Percentiles rank a stretch among this genome's conserved stretches.
Conservation (phyloP, 35 echinoderm and acorn worm species). For the Ophioderma brevispina region DNA sequence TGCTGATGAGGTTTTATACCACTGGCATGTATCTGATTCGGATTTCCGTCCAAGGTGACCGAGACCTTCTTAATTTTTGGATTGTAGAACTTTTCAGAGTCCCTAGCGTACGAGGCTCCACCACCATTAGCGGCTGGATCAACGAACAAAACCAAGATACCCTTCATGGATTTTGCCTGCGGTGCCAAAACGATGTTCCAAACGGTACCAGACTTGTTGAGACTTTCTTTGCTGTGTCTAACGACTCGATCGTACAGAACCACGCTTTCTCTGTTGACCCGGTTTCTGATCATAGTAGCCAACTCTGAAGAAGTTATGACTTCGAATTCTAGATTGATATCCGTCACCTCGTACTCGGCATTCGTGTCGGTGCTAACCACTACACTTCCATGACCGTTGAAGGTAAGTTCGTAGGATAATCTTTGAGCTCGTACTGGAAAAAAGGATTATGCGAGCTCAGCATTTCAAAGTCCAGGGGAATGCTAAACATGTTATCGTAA, state of each 20-base stretch:
- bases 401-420: not conserved
- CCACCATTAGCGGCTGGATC: constrained; percentile 13
- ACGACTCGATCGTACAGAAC: constrained; percentile 28
- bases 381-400: not conserved
- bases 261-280: not conserved
- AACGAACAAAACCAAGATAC: constrained; percentile 40
- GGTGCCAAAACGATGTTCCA: constrained; percentile 38
- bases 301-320: not conserved
- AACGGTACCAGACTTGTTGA: constrained; percentile 20
- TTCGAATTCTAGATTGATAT: constrained; percentile 40
- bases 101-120: constrained; percentile 11
- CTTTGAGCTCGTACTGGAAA: not conserved
- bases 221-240: constrained; percentile 17
- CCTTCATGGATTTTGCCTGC: constrained; percentile 42
- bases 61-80: constrained; percentile 33
- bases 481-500: not conserved
- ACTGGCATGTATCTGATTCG: constrained; percentile 32
- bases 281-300: constrained; percentile 28
- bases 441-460: constrained; percentile 4
- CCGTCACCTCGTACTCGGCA: not conserved
- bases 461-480: constrained; percentile 18
- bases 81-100: constrained; percentile 26
- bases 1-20: constrained; percentile 28
- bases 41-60: constrained; percentile 27
- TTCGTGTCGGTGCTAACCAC: not conserved